Percentiles rank a stretch among this genome's conserved stretches.
Conservation (phyloP, 2,888 invertebrate genomes). For the Cantharis lateralis region DNA sequence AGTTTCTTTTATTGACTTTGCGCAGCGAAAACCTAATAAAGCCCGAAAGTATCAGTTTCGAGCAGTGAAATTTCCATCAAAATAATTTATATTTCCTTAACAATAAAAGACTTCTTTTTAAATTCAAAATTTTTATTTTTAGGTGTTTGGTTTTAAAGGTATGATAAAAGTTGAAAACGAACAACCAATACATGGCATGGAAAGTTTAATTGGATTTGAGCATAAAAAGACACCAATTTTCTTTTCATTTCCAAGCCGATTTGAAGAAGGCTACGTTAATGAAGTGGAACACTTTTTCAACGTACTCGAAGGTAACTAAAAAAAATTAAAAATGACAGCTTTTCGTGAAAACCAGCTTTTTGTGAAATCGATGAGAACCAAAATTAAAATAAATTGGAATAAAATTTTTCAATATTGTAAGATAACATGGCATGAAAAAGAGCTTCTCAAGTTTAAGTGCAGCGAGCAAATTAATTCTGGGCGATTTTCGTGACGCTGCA, state of each 20-base stretch:
- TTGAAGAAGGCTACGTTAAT: conserved; percentile 57
- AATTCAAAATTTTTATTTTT: conserved; percentile 20
- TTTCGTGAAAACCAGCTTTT: background rate
- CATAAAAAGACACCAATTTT: conserved; percentile 60
- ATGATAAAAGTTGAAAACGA: conserved; percentile 62
- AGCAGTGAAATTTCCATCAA: background rate
- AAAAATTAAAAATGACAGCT: background rate
- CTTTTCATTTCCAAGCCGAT: conserved; percentile 67
- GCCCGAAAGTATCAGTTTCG: background rate
- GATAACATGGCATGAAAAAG: background rate
- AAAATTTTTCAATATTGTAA: too few species aligned
- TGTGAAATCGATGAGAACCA: too few species aligned
- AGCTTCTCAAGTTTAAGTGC: background rate
- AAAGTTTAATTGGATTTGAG: conserved; percentile 50
- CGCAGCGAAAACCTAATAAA: background rate
- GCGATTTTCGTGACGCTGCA: background rate
- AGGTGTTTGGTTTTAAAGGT: conserved; percentile 64
- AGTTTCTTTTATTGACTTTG: background rate
- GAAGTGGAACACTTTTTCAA: conserved; percentile 68
- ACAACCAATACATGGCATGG: conserved; percentile 58
- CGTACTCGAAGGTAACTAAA: conserved; percentile 57
- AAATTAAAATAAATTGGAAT: too few species aligned
- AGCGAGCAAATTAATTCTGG: background rate
- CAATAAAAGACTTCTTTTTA: background rate
- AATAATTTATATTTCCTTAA: background rate